A percentile compares a stretch with the other conserved stretches of the same genome.
phyloP scores from a whole-genome alignment of 2,113 vertebrate species.

The Falco punctatus region DNA sequence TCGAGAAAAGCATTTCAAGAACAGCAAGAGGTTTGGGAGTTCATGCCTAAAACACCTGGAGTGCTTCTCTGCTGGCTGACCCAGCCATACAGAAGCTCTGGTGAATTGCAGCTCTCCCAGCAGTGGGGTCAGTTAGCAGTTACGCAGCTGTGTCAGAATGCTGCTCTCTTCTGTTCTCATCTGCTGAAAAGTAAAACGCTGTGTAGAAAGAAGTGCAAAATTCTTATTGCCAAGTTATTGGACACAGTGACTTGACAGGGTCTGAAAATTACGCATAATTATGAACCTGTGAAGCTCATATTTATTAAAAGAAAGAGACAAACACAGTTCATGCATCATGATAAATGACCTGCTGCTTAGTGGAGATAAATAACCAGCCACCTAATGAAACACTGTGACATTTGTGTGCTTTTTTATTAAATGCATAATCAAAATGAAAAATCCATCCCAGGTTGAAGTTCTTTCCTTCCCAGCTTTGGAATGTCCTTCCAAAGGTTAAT shows the following conservation, averaged over 20 bases:
- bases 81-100: background rate
- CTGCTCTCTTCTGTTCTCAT: background rate
- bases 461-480: background rate
- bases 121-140: background rate
- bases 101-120: background rate
- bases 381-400: background rate
- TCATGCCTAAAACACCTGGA: background rate
- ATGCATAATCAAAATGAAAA: slow-evolving; percentile 32
- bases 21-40: background rate
- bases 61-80: background rate
- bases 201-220: background rate
- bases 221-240: background rate
- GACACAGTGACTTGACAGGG: background rate
- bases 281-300: background rate
- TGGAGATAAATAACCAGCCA: slow-evolving; percentile 12
- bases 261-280: background rate
- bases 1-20: background rate
- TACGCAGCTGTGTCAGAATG: background rate
- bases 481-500: background rate
- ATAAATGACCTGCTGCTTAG: background rate
- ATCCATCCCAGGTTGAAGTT: background rate
- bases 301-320: background rate
- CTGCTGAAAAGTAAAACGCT: background rate
- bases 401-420: background rate
- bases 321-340: background rate